Evolutionary conservation across 2,113 vertebrate genomes (phyloP).

Genomic region (Polypterus senegalus): DNA sequence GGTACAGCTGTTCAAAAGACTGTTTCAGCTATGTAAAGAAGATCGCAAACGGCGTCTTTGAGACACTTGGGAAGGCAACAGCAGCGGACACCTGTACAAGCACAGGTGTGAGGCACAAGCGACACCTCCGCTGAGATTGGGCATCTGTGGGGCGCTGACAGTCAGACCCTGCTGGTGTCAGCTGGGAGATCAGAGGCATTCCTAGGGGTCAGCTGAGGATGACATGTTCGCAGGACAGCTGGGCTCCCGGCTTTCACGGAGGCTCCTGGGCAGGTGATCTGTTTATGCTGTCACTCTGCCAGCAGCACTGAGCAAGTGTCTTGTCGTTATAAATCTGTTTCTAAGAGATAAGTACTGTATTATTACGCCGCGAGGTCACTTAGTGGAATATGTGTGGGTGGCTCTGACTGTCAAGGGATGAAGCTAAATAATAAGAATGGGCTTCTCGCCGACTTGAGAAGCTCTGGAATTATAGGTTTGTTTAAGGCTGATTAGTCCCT

Average conservation of each 20-base stretch:
- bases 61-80: accelerated
- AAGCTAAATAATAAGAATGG: constrained; percentile 21
- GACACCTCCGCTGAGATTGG: neutral
- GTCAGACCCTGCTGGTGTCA: constrained; percentile 11
- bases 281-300: constrained; percentile 26
- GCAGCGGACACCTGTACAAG: constrained; percentile 4
- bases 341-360: constrained; percentile 17
- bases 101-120: constrained; percentile 11
- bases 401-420: constrained; percentile 6
- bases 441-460: constrained; percentile 22
- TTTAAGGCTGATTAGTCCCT: constrained; percentile 39
- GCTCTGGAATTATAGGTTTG: constrained; percentile 28
- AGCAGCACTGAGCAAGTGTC: constrained; percentile 19
- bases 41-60: constrained; percentile 6
- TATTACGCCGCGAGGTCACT: constrained; percentile 15
- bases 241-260: neutral
- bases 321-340: constrained; percentile 20
- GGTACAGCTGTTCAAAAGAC: neutral
- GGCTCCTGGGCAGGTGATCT: constrained; percentile 27
- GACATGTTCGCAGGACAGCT: constrained; percentile 7
- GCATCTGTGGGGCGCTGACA: constrained; percentile 15
- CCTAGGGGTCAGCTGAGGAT: constrained; percentile 20
- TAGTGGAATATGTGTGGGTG: neutral
- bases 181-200: constrained; percentile 26
- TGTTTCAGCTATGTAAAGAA: constrained; percentile 1